These are phyloP conservation scores for Eucriotettix oculatus DNA, from an alignment of 2,888 invertebrate genomes.

Conservation along the genomic window DNA sequence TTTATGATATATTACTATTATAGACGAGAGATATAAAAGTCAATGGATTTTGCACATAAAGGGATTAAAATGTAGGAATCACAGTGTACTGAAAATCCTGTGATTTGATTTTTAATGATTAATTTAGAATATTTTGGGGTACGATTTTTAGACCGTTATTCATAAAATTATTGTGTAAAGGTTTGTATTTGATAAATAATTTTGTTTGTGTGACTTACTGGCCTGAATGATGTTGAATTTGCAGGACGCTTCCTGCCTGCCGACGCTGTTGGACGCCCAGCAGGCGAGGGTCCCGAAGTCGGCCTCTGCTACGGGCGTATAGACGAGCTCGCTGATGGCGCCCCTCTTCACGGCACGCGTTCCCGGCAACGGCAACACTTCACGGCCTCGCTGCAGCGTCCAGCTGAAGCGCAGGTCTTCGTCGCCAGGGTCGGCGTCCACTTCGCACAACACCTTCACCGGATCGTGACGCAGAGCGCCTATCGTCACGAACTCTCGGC, in stretches of 20 bases:
- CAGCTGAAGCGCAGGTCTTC: slow-evolving; percentile 59
- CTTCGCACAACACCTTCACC: slow-evolving; percentile 59
- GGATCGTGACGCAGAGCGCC: slow-evolving; percentile 58
- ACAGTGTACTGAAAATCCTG: too few species aligned
- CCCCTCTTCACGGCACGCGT: slow-evolving; percentile 35
- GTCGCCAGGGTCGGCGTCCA: slow-evolving; percentile 57
- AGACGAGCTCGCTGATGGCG: slow-evolving; percentile 35
- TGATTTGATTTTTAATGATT: too few species aligned
- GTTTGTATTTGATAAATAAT: too few species aligned
- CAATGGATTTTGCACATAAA: too few species aligned
- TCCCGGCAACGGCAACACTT: slow-evolving; percentile 54
- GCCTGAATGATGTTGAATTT: slow-evolving; percentile 66
- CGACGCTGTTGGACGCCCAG: slow-evolving; percentile 74
- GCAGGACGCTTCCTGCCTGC: slow-evolving; percentile 65
- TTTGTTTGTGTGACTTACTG: slow-evolving; percentile 35
- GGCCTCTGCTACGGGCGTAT: slow-evolving; percentile 32
- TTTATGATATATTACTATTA: too few species aligned
- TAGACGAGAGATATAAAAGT: too few species aligned
- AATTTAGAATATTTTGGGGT: too few species aligned
- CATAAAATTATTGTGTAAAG: too few species aligned
- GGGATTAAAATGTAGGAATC: too few species aligned
- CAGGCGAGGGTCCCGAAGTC: slow-evolving; percentile 74
- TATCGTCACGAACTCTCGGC: slow-evolving; percentile 49
- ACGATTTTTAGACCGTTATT: too few species aligned
- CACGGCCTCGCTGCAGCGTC: slow-evolving; percentile 66